Evolutionary conservation across 1,140 invertebrate genomes (phyloP).

Genomic region (Theocolax elegans): DNA sequence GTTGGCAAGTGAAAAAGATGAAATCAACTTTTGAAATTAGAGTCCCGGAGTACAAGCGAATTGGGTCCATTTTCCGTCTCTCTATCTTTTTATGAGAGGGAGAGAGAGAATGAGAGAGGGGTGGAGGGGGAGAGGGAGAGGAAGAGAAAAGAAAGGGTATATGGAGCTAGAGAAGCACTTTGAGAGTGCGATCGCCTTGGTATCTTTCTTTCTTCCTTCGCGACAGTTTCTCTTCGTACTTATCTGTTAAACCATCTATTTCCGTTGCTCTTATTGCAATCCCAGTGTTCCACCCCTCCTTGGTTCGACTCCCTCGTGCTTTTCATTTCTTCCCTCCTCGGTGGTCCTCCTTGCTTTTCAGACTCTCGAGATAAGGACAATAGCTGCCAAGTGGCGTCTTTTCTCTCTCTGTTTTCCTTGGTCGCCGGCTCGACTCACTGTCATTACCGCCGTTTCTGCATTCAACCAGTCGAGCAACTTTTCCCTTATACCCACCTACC

Average conservation of each 20-base stretch:
- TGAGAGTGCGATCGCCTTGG: background rate
- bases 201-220: background rate
- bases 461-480: conserved; percentile 19
- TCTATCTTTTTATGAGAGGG: no score
- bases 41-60: background rate
- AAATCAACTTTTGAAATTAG: background rate
- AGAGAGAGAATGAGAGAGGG: no score
- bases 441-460: conserved; percentile 20
- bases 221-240: conserved; percentile 23
- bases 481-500: no score
- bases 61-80: conserved; percentile 1
- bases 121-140: no score
- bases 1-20: no score
- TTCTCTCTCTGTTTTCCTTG: conserved; percentile 33
- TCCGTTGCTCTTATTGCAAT: conserved; percentile 8
- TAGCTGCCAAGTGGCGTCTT: conserved; percentile 49
- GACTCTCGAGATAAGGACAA: conserved; percentile 48
- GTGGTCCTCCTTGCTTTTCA: conserved; percentile 21
- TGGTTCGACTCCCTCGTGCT: background rate
- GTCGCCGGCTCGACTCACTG: conserved; percentile 9
- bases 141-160: no score
- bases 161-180: background rate
- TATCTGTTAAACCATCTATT: conserved; percentile 33
- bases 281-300: background rate
- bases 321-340: conserved; percentile 24